A percentile compares a stretch with the other conserved stretches of the same genome.
These are phyloP conservation scores for Drosophila falleni DNA, from an alignment of 2,888 invertebrate genomes.

Conservation along the genomic window DNA sequence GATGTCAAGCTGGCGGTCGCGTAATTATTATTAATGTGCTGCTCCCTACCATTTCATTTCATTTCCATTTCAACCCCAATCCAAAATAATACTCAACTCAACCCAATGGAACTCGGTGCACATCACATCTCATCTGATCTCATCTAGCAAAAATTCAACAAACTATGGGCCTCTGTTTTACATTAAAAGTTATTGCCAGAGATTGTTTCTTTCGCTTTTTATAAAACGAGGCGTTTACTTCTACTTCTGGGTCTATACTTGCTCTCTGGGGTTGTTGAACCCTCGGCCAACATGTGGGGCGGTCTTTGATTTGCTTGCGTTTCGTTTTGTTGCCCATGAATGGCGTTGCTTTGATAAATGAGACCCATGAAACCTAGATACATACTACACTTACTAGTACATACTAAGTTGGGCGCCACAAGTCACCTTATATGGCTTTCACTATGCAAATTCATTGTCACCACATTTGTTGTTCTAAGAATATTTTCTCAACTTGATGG, in stretches of 20 bases:
- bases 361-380: slow-evolving; percentile 43
- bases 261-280: slow-evolving; percentile 50
- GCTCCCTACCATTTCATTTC: slow-evolving; percentile 28
- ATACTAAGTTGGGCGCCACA: slow-evolving; percentile 4
- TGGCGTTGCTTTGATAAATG: slow-evolving; percentile 61
- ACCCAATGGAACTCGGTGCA: slow-evolving; percentile 6
- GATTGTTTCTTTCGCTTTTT: slow-evolving; percentile 26
- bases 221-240: slow-evolving; percentile 55
- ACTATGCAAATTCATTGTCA: slow-evolving; percentile 53
- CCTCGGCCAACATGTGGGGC: slow-evolving; percentile 54
- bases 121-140: slow-evolving; percentile 49
- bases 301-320: slow-evolving; percentile 38
- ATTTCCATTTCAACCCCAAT: no score
- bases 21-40: slow-evolving; percentile 70
- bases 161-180: slow-evolving; percentile 61
- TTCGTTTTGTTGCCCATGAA: slow-evolving; percentile 54
- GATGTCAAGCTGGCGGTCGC: slow-evolving; percentile 60
- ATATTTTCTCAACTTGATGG: slow-evolving; percentile 18
- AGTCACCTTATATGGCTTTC: slow-evolving; percentile 55
- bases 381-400: slow-evolving; percentile 1
- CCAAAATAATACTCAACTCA: no score
- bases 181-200: slow-evolving; percentile 63
- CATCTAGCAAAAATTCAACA: slow-evolving; percentile 61
- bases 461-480: slow-evolving; percentile 16
- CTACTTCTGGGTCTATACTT: neutral